phyloP scores from a whole-genome alignment of 2,797 vertebrate species.

The Paratrypauchen microcephalus region DNA sequence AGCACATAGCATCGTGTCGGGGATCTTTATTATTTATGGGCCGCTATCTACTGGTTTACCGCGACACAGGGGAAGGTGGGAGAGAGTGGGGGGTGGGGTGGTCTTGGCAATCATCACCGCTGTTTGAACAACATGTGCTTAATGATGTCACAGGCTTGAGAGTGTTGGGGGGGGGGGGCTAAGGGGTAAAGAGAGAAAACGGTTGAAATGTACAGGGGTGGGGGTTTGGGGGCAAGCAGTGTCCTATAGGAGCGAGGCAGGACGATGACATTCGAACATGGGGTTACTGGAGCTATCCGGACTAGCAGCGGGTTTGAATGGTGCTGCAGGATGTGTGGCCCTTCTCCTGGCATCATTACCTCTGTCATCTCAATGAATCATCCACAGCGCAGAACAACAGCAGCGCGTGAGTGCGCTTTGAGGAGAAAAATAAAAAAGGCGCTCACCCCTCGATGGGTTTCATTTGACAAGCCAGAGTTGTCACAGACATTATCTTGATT shows the following conservation, averaged over 20 bases:
- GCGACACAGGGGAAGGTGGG: conserved; percentile 50
- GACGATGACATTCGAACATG: conserved; percentile 46
- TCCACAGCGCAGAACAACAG: conserved; percentile 24
- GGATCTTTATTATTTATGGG: conserved; percentile 84
- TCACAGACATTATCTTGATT: conserved; percentile 32
- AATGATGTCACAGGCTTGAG: conserved; percentile 71
- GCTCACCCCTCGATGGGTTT: conserved; percentile 23
- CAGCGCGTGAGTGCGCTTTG: conserved; percentile 22
- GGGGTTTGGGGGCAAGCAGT: not conserved
- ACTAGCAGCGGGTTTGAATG: conserved; percentile 48
- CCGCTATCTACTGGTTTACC: conserved; percentile 71
- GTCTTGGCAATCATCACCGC: conserved; percentile 49
- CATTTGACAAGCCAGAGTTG: conserved; percentile 12
- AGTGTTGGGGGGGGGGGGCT: conserved; percentile 39
- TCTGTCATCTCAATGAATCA: conserved; percentile 55
- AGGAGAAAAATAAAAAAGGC: conserved; percentile 20
- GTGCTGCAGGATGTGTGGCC: conserved; percentile 27
- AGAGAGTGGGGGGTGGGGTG: conserved; percentile 49
- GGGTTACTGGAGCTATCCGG: conserved; percentile 37
- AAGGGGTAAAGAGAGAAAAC: conserved; percentile 19
- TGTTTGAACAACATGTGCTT: conserved; percentile 61
- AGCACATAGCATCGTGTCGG: conserved; percentile 72
- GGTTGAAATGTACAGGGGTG: conserved; percentile 30
- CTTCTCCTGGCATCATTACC: conserved; percentile 53
- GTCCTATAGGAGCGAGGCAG: conserved; percentile 19